phyloP scores from a whole-genome alignment of 2,113 vertebrate species.

The Ictalurus punctatus region DNA sequence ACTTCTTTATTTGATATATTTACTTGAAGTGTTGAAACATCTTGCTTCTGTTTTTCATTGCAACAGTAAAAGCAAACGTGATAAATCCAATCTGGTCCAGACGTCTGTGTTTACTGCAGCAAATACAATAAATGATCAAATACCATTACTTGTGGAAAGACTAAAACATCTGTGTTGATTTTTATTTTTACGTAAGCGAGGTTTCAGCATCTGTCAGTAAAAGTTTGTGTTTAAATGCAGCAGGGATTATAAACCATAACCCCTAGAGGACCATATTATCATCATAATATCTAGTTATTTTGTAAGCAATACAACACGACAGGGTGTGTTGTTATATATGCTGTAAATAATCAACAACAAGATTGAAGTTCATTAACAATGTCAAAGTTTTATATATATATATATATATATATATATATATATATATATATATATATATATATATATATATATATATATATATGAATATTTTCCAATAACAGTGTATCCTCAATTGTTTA shows the following conservation, averaged over 20 bases:
- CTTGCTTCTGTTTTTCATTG: conserved; percentile 1
- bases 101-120: neutral
- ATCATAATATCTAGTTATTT: neutral
- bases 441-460: too few relatives aligned
- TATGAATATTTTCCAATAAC: neutral
- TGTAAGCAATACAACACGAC: neutral
- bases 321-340: neutral
- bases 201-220: neutral
- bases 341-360: neutral
- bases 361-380: neutral
- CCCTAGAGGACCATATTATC: neutral
- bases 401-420: too few relatives aligned
- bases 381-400: neutral
- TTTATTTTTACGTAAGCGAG: neutral
- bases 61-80: neutral
- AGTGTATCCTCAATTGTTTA: neutral
- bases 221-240: neutral
- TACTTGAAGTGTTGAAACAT: neutral
- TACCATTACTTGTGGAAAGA: neutral
- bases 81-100: neutral
- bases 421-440: too few relatives aligned
- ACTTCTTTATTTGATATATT: conserved; percentile 4
- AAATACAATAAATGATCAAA: neutral
- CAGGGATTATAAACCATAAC: neutral
- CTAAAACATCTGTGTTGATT: neutral